Evolutionary conservation across 1,140 invertebrate species (phyloP), one percentile per base, ranked within the genome.

Genomic region (Drosophila lacteicornis): DNA sequence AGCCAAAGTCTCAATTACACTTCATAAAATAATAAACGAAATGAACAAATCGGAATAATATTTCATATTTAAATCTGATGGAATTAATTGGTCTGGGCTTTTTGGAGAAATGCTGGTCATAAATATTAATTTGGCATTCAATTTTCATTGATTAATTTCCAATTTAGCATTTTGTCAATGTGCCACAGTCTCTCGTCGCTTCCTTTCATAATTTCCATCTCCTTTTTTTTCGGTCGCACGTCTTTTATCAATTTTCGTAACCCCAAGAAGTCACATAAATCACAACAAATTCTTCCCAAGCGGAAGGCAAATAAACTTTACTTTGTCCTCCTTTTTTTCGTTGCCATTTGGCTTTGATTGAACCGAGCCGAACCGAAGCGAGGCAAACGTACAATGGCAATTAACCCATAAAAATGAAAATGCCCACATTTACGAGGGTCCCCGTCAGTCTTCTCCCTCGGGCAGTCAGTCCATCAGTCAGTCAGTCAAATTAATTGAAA

Each of bases 321-420:
- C n/a, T 63, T 67, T 47, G 36, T 25, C 22, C 19, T 62, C 45
- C 58, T 57, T 67, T 68, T 62, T 70, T 66, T 66, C n/a, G n/a
- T n/a, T 68, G 84, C 77, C 77, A 83, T 75, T 80, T 61, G 45
- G 63, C 65, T 80, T 71, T 87, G 84, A 87, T 88, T 87, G 84
- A 73, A 43, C 43, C 56, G 57, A 38, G 30, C 51, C 79, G 80
- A 62, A 30, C 19, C 47, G 36, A 69, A 38, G 17, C 27, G n/a
- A 67, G 13, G 11, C 61, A 65, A 65, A 61, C 74, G 53, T 78
- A 88, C 84, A 90, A 88, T 81, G 80, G 81, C 84, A 90, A 90
- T 88, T 88, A 88, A 90, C 84, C 78, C 84, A 88, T 90, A 82
- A 88, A 88, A 69, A 81, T 84, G 68, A 84, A 90, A 90, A 90